Evolutionary conservation across 2,113 vertebrate genomes (phyloP).

Genomic region (Oncorhynchus gorbuscha): DNA sequence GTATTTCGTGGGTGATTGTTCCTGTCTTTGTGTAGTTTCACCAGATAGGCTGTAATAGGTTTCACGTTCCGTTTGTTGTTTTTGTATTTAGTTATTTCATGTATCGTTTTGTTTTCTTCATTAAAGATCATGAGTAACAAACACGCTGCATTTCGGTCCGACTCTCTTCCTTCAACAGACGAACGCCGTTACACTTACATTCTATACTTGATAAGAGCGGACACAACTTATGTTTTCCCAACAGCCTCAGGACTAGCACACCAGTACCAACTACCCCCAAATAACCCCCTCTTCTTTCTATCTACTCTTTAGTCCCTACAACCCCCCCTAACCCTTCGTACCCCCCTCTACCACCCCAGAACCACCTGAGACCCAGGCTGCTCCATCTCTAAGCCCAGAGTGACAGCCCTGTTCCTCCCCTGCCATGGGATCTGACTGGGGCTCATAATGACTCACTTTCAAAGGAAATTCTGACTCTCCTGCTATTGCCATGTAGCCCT

Average conservation of each 20-base stretch:
- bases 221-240: slow-evolving; percentile 3
- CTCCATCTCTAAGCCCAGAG: slow-evolving; percentile 45
- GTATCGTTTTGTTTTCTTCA: too few relatives aligned
- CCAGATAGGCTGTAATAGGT: too few relatives aligned
- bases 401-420: slow-evolving; percentile 28
- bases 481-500: slow-evolving; percentile 50
- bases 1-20: too few relatives aligned
- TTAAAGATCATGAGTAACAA: too few relatives aligned
- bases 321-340: slow-evolving; percentile 5
- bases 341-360: slow-evolving; percentile 4
- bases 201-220: slow-evolving; percentile 28
- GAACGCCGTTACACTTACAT: too few relatives aligned
- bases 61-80: too few relatives aligned
- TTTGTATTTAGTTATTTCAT: too few relatives aligned
- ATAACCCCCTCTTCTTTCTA: not conserved
- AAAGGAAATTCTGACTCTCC: slow-evolving; percentile 57
- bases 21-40: too few relatives aligned
- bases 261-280: not conserved
- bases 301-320: not conserved
- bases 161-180: too few relatives aligned
- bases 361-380: slow-evolving; percentile 33
- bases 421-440: slow-evolving; percentile 47
- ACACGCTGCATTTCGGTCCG: too few relatives aligned
- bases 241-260: too few relatives aligned
- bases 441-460: slow-evolving; percentile 61